These are phyloP conservation scores for Galeopterus variegatus DNA, from an alignment of 2,113 vertebrate genomes.

Conservation along the genomic window DNA sequence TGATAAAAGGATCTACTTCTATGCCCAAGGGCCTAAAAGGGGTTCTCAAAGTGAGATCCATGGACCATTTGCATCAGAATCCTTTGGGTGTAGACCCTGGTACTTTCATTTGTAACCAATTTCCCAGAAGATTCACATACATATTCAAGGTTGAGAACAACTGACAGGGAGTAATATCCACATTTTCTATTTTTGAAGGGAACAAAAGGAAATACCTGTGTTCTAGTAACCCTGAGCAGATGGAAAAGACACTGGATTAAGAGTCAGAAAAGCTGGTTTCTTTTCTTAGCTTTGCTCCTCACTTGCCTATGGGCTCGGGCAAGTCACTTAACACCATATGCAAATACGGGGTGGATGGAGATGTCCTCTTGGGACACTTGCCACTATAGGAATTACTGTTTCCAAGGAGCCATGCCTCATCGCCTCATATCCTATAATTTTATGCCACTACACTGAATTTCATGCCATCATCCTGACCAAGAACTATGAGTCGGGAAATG, in stretches of 20 bases:
- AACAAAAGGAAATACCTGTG: background rate
- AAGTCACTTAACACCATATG: background rate
- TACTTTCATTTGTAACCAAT: background rate
- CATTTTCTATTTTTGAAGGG: background rate
- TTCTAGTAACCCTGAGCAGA: background rate
- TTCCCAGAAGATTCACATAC: background rate
- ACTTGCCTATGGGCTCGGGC: background rate
- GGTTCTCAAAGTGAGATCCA: background rate
- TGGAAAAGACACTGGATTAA: background rate
- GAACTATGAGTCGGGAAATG: constrained; percentile 27
- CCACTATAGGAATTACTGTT: background rate
- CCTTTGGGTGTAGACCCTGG: background rate
- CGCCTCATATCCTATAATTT: background rate
- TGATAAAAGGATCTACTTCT: background rate
- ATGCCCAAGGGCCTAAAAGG: background rate
- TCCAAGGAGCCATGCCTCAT: background rate
- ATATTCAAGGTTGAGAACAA: constrained; percentile 33
- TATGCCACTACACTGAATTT: background rate
- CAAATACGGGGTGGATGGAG: background rate
- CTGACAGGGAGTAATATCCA: background rate
- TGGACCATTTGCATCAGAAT: background rate
- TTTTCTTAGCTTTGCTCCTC: constrained; percentile 27
- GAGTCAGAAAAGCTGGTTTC: background rate
- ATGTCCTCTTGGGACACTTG: background rate
- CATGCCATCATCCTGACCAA: background rate